These are phyloP conservation scores for Gonioctena quinquepunctata DNA, from an alignment of 1,140 invertebrate genomes.

Conservation along the genomic window DNA sequence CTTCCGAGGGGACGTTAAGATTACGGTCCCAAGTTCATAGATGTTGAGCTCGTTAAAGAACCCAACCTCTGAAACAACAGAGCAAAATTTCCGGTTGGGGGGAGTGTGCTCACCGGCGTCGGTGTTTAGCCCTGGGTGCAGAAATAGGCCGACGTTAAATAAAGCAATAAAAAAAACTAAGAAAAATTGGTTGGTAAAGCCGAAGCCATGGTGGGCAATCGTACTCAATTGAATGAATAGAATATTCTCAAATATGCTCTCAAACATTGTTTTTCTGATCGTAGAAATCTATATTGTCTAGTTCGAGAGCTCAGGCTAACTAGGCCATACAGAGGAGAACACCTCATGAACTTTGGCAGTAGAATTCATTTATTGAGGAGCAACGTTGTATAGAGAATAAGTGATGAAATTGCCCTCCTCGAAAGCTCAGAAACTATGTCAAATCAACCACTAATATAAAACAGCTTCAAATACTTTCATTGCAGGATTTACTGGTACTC, in stretches of 20 bases:
- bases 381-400: neutral
- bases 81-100: no score
- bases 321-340: neutral
- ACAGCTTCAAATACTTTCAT: slow-evolving; percentile 1
- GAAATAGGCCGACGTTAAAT: no score
- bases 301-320: slow-evolving; percentile 9
- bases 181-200: slow-evolving; percentile 18
- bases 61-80: no score
- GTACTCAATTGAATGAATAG: slow-evolving; percentile 6
- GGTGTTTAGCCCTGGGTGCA: no score
- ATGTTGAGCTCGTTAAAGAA: no score
- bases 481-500: neutral
- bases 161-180: no score
- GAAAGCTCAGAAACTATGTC: neutral
- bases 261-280: slow-evolving; percentile 7
- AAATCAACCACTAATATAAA: neutral
- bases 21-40: no score
- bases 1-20: no score
- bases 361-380: neutral
- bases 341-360: slow-evolving; percentile 15
- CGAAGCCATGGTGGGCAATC: slow-evolving; percentile 12
- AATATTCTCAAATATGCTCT: neutral
- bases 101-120: no score
- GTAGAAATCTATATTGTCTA: slow-evolving; percentile 9
- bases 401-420: neutral